phyloP scores from a whole-genome alignment of 1,140 invertebrate genomes.

The Cydia fagiglandana region DNA sequence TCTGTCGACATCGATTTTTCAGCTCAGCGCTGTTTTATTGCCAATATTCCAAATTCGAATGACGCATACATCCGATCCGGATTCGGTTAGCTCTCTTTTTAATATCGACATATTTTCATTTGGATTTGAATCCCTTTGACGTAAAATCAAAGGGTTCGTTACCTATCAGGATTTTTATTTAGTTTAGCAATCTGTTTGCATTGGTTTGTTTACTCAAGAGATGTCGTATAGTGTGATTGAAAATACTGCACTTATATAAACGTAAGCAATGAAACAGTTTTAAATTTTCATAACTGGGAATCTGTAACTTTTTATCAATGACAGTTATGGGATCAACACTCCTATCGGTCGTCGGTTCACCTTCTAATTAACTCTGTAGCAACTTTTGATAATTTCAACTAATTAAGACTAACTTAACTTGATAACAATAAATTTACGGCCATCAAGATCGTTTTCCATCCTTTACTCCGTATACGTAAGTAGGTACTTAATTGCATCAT shows the following conservation, averaged over 20 bases:
- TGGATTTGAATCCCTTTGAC: slow-evolving; percentile 33
- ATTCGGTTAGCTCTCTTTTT: slow-evolving; percentile 46
- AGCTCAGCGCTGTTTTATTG: slow-evolving; percentile 77
- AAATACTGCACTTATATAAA: too few relatives aligned
- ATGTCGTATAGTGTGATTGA: neutral
- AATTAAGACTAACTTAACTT: too few relatives aligned
- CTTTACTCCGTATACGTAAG: too few relatives aligned
- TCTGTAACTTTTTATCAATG: too few relatives aligned
- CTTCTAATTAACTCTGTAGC: too few relatives aligned
- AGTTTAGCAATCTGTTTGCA: neutral
- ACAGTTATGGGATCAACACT: too few relatives aligned
- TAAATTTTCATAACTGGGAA: too few relatives aligned
- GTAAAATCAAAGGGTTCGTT: slow-evolving; percentile 4
- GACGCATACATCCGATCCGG: slow-evolving; percentile 61
- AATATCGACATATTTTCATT: slow-evolving; percentile 45
- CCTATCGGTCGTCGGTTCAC: too few relatives aligned
- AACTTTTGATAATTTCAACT: too few relatives aligned
- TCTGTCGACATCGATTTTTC: slow-evolving; percentile 78
- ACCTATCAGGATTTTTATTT: slow-evolving; percentile 14
- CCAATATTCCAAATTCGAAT: slow-evolving; percentile 74
- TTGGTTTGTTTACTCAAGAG: neutral
- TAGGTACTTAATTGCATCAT: neutral
- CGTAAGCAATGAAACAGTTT: too few relatives aligned
- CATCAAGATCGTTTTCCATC: too few relatives aligned
- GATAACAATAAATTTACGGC: too few relatives aligned